Percentiles rank a stretch among this genome's conserved stretches.
Conservation (phyloP, 92 coral and sea anemone species). For the Zoanthus gigantus region DNA sequence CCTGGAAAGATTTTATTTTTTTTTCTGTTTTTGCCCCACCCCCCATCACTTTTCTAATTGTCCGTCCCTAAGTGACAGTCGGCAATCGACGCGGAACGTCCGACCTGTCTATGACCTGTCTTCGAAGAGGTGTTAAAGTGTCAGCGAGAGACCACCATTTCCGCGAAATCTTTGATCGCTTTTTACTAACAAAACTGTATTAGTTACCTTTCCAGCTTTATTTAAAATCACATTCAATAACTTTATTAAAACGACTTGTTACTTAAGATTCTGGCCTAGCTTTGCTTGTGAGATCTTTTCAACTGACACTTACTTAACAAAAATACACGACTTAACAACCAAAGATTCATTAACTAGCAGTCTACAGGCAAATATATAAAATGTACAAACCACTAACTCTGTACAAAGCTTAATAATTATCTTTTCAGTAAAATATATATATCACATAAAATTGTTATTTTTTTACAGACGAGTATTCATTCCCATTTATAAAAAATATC, state of each 20-base stretch:
- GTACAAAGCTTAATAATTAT: slow-evolving; percentile 5
- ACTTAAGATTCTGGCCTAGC: neutral
- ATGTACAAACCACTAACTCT: neutral
- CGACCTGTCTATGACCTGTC: too few species aligned
- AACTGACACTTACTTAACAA: neutral
- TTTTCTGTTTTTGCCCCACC: too few species aligned
- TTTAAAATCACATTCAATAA: neutral
- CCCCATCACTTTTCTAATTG: too few species aligned
- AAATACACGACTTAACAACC: neutral
- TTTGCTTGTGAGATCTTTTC: neutral
- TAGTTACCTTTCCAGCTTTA: neutral
- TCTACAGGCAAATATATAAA: slow-evolving; percentile 7
- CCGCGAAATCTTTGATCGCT: too few species aligned
- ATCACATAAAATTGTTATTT: slow-evolving; percentile 25
- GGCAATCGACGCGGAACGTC: too few species aligned
- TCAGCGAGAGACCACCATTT: too few species aligned
- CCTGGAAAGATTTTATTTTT: too few species aligned
- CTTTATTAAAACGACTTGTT: neutral
- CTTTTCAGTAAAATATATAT: slow-evolving; percentile 37
- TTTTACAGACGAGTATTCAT: slow-evolving; percentile 16
- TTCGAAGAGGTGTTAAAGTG: too few species aligned
- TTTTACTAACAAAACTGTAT: neutral
- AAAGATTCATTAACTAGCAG: neutral
- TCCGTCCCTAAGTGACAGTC: too few species aligned
- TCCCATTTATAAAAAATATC: neutral